Conservation (phyloP, 2,113 vertebrate species). For the Gobio gobio region DNA sequence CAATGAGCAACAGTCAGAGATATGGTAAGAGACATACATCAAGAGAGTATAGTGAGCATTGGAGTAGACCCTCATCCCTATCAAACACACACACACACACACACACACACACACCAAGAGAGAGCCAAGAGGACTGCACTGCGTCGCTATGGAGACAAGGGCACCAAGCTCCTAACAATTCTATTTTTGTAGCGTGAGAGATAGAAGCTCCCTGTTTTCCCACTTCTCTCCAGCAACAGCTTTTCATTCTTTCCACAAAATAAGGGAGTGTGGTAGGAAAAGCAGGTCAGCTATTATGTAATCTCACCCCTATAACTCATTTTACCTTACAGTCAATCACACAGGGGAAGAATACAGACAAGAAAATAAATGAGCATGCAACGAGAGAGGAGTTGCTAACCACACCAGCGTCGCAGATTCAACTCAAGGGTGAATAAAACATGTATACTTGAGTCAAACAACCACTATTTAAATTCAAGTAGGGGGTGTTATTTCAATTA, state of each 20-base stretch:
- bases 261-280: constrained; percentile 58
- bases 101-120: constrained; percentile 47
- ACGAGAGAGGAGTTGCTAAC: background rate
- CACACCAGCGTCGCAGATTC: background rate
- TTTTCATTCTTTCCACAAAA: constrained; percentile 67
- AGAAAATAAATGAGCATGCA: constrained; percentile 2
- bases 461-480: background rate
- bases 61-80: constrained; percentile 70
- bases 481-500: background rate
- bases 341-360: background rate
- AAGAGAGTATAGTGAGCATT: constrained; percentile 41
- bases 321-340: constrained; percentile 19
- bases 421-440: background rate
- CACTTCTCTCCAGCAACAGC: constrained; percentile 64
- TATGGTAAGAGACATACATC: constrained; percentile 13
- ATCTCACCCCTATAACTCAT: constrained; percentile 50
- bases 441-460: background rate
- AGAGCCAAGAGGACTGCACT: constrained; percentile 73
- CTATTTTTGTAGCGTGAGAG: constrained; percentile 79
- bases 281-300: constrained; percentile 64
- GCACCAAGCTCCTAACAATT: constrained; percentile 77
- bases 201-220: constrained; percentile 74
- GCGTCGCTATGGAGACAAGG: constrained; percentile 82
- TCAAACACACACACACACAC: constrained; percentile 57
- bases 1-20: background rate